Evolutionary conservation across 2,797 vertebrate species (phyloP).

Genomic region (Antrozous pallidus): DNA sequence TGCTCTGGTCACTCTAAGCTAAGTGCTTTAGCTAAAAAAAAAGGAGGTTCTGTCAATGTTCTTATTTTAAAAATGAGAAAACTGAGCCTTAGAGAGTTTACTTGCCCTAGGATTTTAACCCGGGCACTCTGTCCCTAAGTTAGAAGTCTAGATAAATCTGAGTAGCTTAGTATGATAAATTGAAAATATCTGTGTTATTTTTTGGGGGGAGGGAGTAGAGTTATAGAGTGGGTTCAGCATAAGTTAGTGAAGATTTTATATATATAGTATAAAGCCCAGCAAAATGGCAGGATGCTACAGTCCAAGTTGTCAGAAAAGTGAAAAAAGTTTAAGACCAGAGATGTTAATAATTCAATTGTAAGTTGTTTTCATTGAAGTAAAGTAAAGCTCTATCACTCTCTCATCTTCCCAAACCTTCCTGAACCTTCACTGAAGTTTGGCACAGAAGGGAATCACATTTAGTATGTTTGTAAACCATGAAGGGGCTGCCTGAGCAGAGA

Average conservation of each 20-base stretch:
- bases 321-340: neutral
- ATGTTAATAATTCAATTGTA: neutral
- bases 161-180: neutral
- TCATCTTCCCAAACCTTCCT: neutral
- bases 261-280: neutral
- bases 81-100: neutral
- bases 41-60: neutral
- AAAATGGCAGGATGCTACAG: neutral
- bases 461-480: neutral
- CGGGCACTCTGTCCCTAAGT: neutral
- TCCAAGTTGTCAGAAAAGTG: neutral
- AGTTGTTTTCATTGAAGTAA: neutral
- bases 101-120: neutral
- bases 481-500: constrained; percentile 8
- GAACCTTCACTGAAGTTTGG: neutral
- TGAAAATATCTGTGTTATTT: neutral
- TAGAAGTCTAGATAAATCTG: neutral
- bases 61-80: constrained; percentile 1
- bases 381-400: neutral
- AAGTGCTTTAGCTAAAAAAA: neutral
- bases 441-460: neutral
- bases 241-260: neutral
- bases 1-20: neutral
- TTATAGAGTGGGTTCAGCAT: neutral
- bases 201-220: neutral